A percentile compares a stretch with the other conserved stretches of the same genome.
Conservation (phyloP, 2,797 vertebrate species). For the Diplodus puntazzo region DNA sequence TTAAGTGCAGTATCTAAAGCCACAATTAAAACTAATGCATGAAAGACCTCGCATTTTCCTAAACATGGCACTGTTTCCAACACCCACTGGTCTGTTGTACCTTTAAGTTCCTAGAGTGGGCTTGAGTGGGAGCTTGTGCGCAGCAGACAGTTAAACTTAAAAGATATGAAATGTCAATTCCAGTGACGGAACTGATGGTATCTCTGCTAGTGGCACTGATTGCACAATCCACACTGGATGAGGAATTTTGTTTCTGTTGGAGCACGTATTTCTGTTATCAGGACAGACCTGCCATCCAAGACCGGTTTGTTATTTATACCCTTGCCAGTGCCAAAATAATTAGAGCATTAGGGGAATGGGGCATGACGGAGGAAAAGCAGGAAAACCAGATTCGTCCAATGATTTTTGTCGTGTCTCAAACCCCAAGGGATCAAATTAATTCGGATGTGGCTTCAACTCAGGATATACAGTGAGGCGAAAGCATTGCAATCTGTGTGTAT, state of each 20-base stretch:
- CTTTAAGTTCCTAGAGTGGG: slow-evolving; percentile 18
- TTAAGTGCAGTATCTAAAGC: neutral
- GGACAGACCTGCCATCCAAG: slow-evolving; percentile 5
- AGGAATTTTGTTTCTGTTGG: slow-evolving; percentile 1
- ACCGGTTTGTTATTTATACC: slow-evolving; percentile 6
- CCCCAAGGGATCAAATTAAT: slow-evolving; percentile 20
- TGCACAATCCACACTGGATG: neutral
- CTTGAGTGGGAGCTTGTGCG: slow-evolving; percentile 11
- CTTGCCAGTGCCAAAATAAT: slow-evolving; percentile 11
- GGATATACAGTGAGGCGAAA: neutral
- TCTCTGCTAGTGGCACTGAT: neutral
- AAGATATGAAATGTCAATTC: slow-evolving; percentile 25
- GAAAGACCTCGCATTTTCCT: slow-evolving; percentile 14
- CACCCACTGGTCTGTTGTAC: slow-evolving; percentile 7
- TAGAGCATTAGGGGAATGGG: slow-evolving; percentile 8
- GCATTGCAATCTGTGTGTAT: neutral
- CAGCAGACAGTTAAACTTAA: neutral
- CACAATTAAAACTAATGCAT: neutral
- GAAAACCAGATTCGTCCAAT: slow-evolving; percentile 12
- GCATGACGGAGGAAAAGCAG: neutral
- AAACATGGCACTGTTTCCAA: slow-evolving; percentile 22
- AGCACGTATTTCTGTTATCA: slow-evolving; percentile 7
- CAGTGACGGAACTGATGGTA: slow-evolving; percentile 13
- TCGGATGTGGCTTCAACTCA: slow-evolving; percentile 11
- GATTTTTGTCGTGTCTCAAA: slow-evolving; percentile 13